Percentiles rank a stretch among this genome's conserved stretches.
These are phyloP conservation scores for Euborellia annulipes DNA, from an alignment of 1,140 invertebrate species.

Conservation along the genomic window DNA sequence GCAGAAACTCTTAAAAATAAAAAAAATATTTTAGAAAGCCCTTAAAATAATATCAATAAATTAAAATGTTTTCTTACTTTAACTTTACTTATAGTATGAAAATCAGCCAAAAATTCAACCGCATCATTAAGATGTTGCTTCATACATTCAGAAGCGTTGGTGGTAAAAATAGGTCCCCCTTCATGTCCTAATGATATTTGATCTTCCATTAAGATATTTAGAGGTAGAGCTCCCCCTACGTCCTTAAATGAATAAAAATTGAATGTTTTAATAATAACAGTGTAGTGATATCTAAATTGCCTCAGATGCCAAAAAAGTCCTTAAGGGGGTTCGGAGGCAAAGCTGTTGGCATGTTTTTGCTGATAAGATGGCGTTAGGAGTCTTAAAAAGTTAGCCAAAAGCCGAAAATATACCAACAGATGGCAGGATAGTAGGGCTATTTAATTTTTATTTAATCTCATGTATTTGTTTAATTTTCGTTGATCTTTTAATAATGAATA, in stretches of 20 bases:
- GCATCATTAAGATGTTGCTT: constrained; percentile 82
- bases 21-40: constrained; percentile 2
- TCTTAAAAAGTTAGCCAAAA: too few species aligned
- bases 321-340: too few species aligned
- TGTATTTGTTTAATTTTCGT: too few species aligned
- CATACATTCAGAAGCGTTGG: constrained; percentile 84
- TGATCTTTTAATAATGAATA: too few species aligned
- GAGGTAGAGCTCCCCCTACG: constrained; percentile 57
- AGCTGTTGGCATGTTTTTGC: too few species aligned
- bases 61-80: constrained; percentile 51
- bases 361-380: too few species aligned
- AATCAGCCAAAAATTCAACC: constrained; percentile 88
- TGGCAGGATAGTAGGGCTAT: too few species aligned
- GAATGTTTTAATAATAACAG: too few species aligned
- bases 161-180: constrained; percentile 44
- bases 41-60: not conserved
- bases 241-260: constrained; percentile 35
- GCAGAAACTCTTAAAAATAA: constrained; percentile 49
- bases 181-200: constrained; percentile 28
- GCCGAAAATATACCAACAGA: too few species aligned
- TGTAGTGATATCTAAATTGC: too few species aligned
- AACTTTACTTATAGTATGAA: constrained; percentile 91
- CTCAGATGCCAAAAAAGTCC: too few species aligned
- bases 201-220: constrained; percentile 38
- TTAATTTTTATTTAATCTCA: too few species aligned